phyloP scores from a whole-genome alignment of 2,888 invertebrate genomes.

The Chalcis sispes region DNA sequence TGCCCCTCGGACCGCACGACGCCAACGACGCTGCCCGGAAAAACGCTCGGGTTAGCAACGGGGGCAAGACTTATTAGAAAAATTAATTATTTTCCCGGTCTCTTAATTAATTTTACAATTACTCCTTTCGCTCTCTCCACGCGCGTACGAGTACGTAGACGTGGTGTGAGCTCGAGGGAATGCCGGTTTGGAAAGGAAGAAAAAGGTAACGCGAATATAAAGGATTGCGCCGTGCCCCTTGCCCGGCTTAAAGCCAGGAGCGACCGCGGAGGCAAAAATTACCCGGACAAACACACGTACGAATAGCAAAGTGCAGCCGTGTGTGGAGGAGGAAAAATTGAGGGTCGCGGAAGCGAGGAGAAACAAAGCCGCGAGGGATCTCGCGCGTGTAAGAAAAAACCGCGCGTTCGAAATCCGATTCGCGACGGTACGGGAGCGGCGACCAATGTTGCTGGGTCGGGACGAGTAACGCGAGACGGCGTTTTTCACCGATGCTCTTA shows the following conservation, averaged over 20 bases:
- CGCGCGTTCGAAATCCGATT: slow-evolving; percentile 55
- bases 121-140: slow-evolving; percentile 56
- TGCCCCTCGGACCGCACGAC: slow-evolving; percentile 67
- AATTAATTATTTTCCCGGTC: slow-evolving; percentile 75
- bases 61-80: slow-evolving; percentile 75
- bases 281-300: slow-evolving; percentile 35
- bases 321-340: not conserved
- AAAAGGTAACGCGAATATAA: slow-evolving; percentile 46
- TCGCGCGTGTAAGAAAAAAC: slow-evolving; percentile 54
- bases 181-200: slow-evolving; percentile 44
- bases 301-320: too few species aligned
- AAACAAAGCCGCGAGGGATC: slow-evolving; percentile 13
- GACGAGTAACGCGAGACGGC: slow-evolving; percentile 52
- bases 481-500: slow-evolving; percentile 13
- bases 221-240: slow-evolving; percentile 44
- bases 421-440: too few species aligned
- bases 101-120: slow-evolving; percentile 76
- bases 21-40: slow-evolving; percentile 34
- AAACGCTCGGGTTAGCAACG: slow-evolving; percentile 58
- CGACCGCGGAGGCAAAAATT: slow-evolving; percentile 33
- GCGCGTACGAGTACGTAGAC: not conserved
- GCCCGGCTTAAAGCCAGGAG: slow-evolving; percentile 11
- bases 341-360: slow-evolving; percentile 16
- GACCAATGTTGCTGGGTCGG: slow-evolving; percentile 42
- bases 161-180: not conserved